These are phyloP conservation scores for Struthidea cinerea DNA, from an alignment of 2,113 vertebrate species.

Conservation along the genomic window DNA sequence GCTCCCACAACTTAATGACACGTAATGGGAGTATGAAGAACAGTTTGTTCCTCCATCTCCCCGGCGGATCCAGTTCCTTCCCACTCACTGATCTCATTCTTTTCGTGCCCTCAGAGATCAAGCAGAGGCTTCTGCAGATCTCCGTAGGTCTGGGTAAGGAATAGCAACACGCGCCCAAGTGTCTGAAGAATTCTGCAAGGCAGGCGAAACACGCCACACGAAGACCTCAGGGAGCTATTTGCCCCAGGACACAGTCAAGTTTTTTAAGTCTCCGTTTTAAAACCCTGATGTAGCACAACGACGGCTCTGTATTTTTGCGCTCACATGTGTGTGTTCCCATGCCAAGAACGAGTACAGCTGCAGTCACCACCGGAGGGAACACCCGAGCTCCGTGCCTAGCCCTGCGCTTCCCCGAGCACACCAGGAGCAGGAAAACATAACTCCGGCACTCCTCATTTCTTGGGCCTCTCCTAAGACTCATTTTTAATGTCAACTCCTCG, in stretches of 20 bases:
- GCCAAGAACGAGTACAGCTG: neutral
- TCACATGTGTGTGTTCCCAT: fast-evolving
- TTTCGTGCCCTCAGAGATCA: neutral
- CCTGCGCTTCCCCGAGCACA: neutral
- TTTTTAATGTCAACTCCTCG: fast-evolving
- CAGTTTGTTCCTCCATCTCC: neutral
- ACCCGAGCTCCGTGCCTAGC: neutral
- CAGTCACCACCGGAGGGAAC: fast-evolving
- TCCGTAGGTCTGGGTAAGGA: neutral
- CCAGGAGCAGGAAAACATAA: fast-evolving
- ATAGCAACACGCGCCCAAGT: neutral
- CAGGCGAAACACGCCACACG: fast-evolving
- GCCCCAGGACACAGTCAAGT: fast-evolving
- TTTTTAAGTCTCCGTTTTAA: no score
- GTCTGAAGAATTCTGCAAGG: neutral
- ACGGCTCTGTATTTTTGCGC: neutral
- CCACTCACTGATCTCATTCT: neutral
- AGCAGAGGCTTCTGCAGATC: neutral
- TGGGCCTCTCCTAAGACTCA: fast-evolving
- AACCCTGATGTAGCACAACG: fast-evolving
- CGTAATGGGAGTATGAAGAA: neutral
- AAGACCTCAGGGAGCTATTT: neutral
- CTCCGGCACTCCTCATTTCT: fast-evolving
- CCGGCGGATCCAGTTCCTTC: neutral
- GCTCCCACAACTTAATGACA: neutral